Base-by-base conservation (phyloP, 53 echinoderm and acorn worm genomes). In the Paracentrotus lividus region DNA sequence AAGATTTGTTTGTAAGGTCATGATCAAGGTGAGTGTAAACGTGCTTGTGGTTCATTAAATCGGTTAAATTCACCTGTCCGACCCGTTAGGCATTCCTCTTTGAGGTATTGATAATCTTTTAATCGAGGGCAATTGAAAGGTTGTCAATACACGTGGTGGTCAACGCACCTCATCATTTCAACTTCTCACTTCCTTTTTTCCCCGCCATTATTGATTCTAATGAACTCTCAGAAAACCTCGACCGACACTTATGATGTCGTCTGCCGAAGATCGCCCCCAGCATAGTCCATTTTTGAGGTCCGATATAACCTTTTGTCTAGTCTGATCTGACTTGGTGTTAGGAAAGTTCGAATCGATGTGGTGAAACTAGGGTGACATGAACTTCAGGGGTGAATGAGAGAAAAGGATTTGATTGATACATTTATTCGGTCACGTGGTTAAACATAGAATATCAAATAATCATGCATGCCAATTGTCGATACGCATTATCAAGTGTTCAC, bases 161-260 rank as follows among this genome's bases (percentile, higher is more conserved):
- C 72, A 36, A 72, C 72, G 13, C 72, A 72, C 72, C 21, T 36
- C 40, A 40, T 40, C 72, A 72, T 72, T 38, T 72, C 72, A 7
- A 40, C 40, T 72, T 38, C 72, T 16, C 38, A 38, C 72, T 40
- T 32, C 72, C 14, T 21, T 72, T 40, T 3, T 67, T 72, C 40
- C 72, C 72, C 72, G 72, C 72, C 72, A 72, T 40, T 38, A 72
- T 72, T 72, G 72, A 72, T 40, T 26, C n/a, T 67, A 67, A 67
- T 67, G 67, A 67, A 67, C 67, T 67, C 32, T 67, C 33, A 31
- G 12, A n/a, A 67, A 66, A 6, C 67, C 40, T 27, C 72, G 15
- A 36, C 72, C 21, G 5, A 18, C 66, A 1, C 32, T 72, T 4
- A 4, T 27, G 24, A 27, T 72, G 72, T 72, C 72, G 40, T 72